These are phyloP conservation scores for Embidobia sp. DNA, from an alignment of 2,888 invertebrate genomes.

Conservation along the genomic window DNA sequence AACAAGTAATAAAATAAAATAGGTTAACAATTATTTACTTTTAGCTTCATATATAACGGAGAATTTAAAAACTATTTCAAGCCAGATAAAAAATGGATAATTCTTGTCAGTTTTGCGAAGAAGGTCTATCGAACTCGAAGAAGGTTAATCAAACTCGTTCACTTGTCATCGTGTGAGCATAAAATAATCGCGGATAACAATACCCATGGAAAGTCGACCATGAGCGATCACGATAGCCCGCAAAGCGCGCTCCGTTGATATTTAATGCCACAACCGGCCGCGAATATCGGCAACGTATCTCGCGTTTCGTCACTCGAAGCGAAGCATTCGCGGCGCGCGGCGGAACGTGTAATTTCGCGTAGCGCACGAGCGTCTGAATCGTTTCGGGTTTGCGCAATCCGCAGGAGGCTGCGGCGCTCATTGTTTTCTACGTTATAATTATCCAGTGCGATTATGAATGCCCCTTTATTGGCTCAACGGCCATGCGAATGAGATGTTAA, in stretches of 20 bases:
- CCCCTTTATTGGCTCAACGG: slow-evolving; percentile 39
- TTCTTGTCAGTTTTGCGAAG: too few relatives aligned
- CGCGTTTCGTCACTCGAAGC: slow-evolving; percentile 37
- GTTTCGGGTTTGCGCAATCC: slow-evolving; percentile 45
- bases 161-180: slow-evolving; percentile 14
- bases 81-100: too few relatives aligned
- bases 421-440: slow-evolving; percentile 57
- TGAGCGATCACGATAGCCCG: slow-evolving; percentile 32
- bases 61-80: too few relatives aligned
- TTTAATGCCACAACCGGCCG: slow-evolving; percentile 46
- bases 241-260: slow-evolving; percentile 36
- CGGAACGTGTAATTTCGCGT: slow-evolving; percentile 38
- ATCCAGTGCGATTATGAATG: slow-evolving; percentile 48
- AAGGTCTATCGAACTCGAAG: too few relatives aligned
- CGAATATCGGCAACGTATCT: slow-evolving; percentile 40
- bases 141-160: slow-evolving; percentile 18
- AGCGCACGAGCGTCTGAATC: slow-evolving; percentile 20
- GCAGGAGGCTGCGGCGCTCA: slow-evolving; percentile 24
- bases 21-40: too few relatives aligned
- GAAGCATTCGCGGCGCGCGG: slow-evolving; percentile 15
- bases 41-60: too few relatives aligned
- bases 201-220: slow-evolving; percentile 46
- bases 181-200: slow-evolving; percentile 38
- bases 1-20: too few relatives aligned
- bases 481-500: slow-evolving; percentile 47